Base-by-base conservation (phyloP, 2,797 vertebrate species). In the Phoxinus dragarum region DNA sequence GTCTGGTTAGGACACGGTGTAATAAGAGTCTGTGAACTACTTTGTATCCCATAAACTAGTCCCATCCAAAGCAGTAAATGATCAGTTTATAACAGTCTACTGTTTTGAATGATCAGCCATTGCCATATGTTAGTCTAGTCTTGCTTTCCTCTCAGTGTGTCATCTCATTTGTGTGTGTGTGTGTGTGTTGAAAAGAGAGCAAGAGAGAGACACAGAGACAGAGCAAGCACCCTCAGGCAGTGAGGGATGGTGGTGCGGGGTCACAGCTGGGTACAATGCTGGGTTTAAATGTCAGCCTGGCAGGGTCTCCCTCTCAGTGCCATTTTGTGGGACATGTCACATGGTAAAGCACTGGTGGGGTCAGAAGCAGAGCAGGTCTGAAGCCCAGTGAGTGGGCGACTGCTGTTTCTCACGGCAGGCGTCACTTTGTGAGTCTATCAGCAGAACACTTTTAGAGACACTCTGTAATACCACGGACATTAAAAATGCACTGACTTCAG, bases 271-370 rank as follows among this genome's bases (percentile, higher is more conserved):
- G 92, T 91, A 90, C 86, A 88, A 89, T 91, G 93, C 94, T 92
- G 91, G 91, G 92, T 95, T 93, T 95, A 95, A 95, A 95, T 95
- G 94, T 95, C 94, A 95, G 89, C 84, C 75, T 90, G 90, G 92
- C 93, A 90, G 92, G 92, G 91, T 91, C 89, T 91, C 88, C 76
- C 64, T 68, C 88, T 82, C 81, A 40, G 75, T 94, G 94, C 92
- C 93, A 94, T 95, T 94, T 94, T 91, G 73, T 59, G 27, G 68
- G 68, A 86, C 82, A 54, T 81, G 82, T 52, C 67, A 87, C 77
- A 74, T 83, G 76, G 69, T 84, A 85, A 49, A 80, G 47, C 47
- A 69, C 27, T 80, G 66, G 40, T 68, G 36, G 73, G 34, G 66
- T 84, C 78, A 73, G 59, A 80, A 17, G 31, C 76, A 84, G 77